Conservation (phyloP, 2,888 invertebrate genomes). For the Epistrophella euchroma region DNA sequence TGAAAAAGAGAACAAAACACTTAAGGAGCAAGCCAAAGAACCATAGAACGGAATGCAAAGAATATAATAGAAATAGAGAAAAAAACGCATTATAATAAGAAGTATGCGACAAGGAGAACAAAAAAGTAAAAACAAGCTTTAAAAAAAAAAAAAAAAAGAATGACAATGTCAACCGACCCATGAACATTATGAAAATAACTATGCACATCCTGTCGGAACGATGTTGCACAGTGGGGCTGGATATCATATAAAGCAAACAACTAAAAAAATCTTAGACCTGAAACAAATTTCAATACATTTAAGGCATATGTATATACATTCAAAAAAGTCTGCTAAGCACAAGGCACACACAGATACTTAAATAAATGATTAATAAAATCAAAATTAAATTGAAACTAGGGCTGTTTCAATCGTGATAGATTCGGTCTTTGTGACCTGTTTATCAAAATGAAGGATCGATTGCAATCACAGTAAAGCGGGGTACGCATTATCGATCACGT, state of each 20-base stretch:
- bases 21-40: constrained; percentile 19
- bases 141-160: constrained; percentile 7
- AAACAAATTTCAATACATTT: too few species aligned
- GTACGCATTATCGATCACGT: too few species aligned
- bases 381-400: too few species aligned
- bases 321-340: too few species aligned
- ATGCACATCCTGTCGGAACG: constrained; percentile 48
- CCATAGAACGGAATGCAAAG: constrained; percentile 15
- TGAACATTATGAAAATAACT: constrained; percentile 60
- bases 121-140: not conserved
- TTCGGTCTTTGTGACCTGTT: too few species aligned
- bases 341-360: too few species aligned
- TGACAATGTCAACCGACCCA: constrained; percentile 52
- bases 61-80: not conserved
- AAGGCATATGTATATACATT: too few species aligned
- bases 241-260: not conserved
- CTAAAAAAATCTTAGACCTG: not conserved
- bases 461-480: too few species aligned
- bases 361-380: too few species aligned
- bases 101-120: constrained; percentile 1
- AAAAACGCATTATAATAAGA: constrained; percentile 23
- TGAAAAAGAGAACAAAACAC: constrained; percentile 32
- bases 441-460: too few species aligned
- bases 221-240: not conserved
- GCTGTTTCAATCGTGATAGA: too few species aligned